Percentiles rank a stretch among this genome's conserved stretches.
These are phyloP conservation scores for Zootermopsis nevadensis DNA, from an alignment of 2,888 invertebrate genomes.

Conservation along the genomic window DNA sequence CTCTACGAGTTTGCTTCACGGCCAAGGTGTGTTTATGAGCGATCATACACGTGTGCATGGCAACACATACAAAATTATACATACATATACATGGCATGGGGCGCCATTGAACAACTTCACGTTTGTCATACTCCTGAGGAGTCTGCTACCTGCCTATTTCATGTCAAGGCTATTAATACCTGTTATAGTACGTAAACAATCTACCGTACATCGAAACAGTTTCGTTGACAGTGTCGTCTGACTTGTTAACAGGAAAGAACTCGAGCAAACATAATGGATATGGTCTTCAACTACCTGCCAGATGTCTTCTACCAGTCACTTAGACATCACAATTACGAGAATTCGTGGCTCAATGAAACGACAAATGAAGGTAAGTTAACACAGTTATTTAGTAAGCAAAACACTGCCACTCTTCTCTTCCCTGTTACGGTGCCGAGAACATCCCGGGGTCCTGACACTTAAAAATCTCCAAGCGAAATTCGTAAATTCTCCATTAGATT, in stretches of 20 bases:
- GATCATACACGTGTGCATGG: background rate
- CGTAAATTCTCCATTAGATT: too few species aligned
- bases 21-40: background rate
- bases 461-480: too few species aligned
- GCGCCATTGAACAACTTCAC: too few species aligned
- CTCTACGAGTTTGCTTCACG: background rate
- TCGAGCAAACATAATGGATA: slow-evolving; percentile 64
- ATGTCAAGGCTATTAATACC: background rate
- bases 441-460: too few species aligned
- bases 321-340: slow-evolving; percentile 67
- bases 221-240: background rate
- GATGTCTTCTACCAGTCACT: slow-evolving; percentile 67
- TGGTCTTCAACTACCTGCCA: slow-evolving; percentile 65
- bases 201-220: too few species aligned
- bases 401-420: too few species aligned
- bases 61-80: slow-evolving; percentile 3
- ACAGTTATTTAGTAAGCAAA: background rate
- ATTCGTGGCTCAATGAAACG: slow-evolving; percentile 62
- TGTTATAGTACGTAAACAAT: background rate
- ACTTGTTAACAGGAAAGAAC: background rate
- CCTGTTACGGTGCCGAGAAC: too few species aligned
- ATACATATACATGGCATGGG: background rate
- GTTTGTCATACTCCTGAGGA: background rate
- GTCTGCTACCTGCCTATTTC: background rate
- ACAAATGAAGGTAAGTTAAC: background rate